Evolutionary conservation across 2,113 vertebrate genomes (phyloP), one percentile per base, ranked within the genome.

Genomic region (Sinocyclocheilus anophthalmus): DNA sequence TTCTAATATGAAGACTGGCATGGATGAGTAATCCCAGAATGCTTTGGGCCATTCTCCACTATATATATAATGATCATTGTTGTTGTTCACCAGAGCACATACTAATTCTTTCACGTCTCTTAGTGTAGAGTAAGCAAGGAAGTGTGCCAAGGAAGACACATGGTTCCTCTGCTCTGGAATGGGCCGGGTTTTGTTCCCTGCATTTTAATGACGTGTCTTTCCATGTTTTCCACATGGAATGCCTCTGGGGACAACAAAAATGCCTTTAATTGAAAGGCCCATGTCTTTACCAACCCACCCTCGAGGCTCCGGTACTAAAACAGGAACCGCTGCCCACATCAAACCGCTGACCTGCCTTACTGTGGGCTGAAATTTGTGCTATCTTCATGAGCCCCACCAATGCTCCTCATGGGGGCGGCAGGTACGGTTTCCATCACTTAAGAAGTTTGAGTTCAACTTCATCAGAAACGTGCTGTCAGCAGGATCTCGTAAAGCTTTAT

Each of bases 371-470:
- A 53, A 85, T 48, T 55, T 80, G 80, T 75, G 84, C 76, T 81
- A 65, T 91, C 88, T 92, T 93, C 92, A 92, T 39, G 77, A 87
- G 87, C 70, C 45, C 26, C 24, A 87, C 88, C 84, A 92, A 93
- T 80, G 84, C 42, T 53, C 72, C 87, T 90, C 90, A 87, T n/a
- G 30, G 81, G 88, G 84, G 91, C 82, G 85, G 87, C 90, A 94
- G 93, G 92, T 93, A 87, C 61, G 72, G 89, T 92, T 93, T 91
- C 92, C 67, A 84, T 90, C 90, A 90, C 89, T 91, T 91, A 53
- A 90, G 86, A 88, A 92, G 91, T 91, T 90, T 89, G 88, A 81
- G 90, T 69, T 93, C 91, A 90, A 90, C 90, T 92, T 92, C 90
- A 92, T 95, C 93, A 94, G 91, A 91, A 87, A 50, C 80, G 42